Percentiles rank a stretch among this genome's conserved stretches.
These are phyloP conservation scores for Agriotes lineatus DNA, from an alignment of 2,888 invertebrate genomes.

Conservation along the genomic window DNA sequence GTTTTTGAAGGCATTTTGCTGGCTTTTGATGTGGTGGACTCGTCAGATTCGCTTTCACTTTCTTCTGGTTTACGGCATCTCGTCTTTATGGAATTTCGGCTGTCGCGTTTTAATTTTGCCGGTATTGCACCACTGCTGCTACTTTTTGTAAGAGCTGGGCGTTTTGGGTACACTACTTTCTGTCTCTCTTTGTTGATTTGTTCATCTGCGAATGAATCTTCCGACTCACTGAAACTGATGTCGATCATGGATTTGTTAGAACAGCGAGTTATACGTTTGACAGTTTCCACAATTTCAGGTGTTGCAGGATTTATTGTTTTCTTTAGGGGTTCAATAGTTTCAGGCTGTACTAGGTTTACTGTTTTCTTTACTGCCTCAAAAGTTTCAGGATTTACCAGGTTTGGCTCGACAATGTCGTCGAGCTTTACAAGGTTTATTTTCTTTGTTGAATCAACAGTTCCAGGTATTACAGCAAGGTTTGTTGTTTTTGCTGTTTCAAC, in stretches of 20 bases:
- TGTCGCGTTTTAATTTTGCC: background rate
- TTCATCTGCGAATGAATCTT: conserved; percentile 16
- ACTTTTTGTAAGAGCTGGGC: background rate
- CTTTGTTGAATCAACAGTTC: too few species aligned
- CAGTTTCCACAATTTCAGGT: background rate
- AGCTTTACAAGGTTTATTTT: too few species aligned
- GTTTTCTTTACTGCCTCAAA: conserved; percentile 7
- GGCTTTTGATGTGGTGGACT: conserved; percentile 46
- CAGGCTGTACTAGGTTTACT: too few species aligned
- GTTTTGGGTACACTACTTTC: too few species aligned
- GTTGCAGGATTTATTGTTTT: background rate
- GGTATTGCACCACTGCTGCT: background rate
- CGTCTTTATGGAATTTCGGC: background rate
- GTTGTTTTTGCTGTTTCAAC: too few species aligned
- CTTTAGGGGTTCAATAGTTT: background rate
- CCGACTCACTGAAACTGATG: conserved; percentile 24
- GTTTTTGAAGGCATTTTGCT: conserved; percentile 51
- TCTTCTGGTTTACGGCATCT: background rate
- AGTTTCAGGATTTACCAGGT: too few species aligned
- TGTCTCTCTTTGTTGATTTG: background rate
- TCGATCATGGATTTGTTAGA: background rate
- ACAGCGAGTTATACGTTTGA: conserved; percentile 18
- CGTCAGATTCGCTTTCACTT: conserved; percentile 31
- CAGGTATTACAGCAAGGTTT: too few species aligned
- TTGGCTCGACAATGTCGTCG: too few species aligned